Percentiles rank a stretch among this genome's conserved stretches.
Conservation (phyloP, 2,888 invertebrate genomes). For the Tetranychus piercei region DNA sequence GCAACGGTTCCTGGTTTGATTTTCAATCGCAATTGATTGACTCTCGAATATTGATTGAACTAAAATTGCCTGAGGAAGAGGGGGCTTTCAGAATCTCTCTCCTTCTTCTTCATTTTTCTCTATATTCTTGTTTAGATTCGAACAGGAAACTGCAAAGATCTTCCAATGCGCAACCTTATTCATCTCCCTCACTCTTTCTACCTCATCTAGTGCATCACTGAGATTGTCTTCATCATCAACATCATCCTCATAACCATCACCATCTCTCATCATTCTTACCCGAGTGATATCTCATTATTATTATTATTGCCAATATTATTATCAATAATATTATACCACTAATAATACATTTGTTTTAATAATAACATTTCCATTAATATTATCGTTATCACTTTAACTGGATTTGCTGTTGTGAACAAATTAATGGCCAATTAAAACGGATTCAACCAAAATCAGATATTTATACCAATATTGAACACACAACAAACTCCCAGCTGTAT, state of each 20-base stretch:
- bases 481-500: not conserved
- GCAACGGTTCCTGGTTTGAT: not conserved
- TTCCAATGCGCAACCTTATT: not conserved
- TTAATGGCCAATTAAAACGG: not conserved
- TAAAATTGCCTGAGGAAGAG: not conserved
- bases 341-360: no score
- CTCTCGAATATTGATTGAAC: not conserved
- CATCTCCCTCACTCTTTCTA: not conserved
- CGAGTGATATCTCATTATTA: not conserved
- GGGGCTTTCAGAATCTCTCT: not conserved
- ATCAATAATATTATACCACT: no score
- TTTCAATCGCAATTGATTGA: not conserved
- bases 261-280: not conserved
- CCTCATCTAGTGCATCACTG: not conserved
- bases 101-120: not conserved
- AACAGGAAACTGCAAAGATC: not conserved
- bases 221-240: not conserved
- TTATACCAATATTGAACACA: not conserved
- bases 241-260: not conserved
- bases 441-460: not conserved
- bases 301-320: not conserved
- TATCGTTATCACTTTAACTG: no score
- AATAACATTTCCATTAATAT: no score
- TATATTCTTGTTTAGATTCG: not conserved
- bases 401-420: not conserved